A percentile compares a stretch with the other conserved stretches of the same genome.
Evolutionary conservation across 2,797 vertebrate genomes (phyloP).

Genomic region (Salarias fasciatus): DNA sequence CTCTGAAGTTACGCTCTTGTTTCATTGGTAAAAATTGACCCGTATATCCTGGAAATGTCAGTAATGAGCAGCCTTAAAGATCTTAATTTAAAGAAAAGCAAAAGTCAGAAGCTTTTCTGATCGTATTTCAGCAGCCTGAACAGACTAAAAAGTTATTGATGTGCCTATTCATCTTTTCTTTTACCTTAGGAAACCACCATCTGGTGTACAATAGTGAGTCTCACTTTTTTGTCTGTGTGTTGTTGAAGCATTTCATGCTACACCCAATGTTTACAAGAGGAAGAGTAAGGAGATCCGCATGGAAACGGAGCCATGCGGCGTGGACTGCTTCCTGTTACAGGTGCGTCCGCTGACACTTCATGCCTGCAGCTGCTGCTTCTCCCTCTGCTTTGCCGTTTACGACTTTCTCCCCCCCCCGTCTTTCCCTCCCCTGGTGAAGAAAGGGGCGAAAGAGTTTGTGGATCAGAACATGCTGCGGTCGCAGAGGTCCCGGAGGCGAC

Average conservation of each 20-base stretch:
- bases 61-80: too few species aligned
- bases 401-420: too few species aligned
- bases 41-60: too few species aligned
- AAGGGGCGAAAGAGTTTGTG: constrained; percentile 97
- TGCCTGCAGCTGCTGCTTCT: background rate
- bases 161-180: too few species aligned
- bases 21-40: too few species aligned
- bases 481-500: constrained; percentile 87
- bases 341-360: constrained; percentile 64
- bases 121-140: too few species aligned
- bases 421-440: constrained; percentile 76
- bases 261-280: constrained; percentile 96
- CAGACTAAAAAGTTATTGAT: too few species aligned
- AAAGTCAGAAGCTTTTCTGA: too few species aligned
- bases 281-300: constrained; percentile 96
- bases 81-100: too few species aligned
- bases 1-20: too few species aligned
- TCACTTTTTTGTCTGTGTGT: constrained; percentile 28
- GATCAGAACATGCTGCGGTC: constrained; percentile 90
- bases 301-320: constrained; percentile 93
- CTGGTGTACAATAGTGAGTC: background rate
- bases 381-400: too few species aligned
- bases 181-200: too few species aligned
- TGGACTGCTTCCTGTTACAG: constrained; percentile 95
- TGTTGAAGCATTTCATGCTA: constrained; percentile 92